phyloP scores from a whole-genome alignment of 1,140 invertebrate species.

The Apolygus lucorum region DNA sequence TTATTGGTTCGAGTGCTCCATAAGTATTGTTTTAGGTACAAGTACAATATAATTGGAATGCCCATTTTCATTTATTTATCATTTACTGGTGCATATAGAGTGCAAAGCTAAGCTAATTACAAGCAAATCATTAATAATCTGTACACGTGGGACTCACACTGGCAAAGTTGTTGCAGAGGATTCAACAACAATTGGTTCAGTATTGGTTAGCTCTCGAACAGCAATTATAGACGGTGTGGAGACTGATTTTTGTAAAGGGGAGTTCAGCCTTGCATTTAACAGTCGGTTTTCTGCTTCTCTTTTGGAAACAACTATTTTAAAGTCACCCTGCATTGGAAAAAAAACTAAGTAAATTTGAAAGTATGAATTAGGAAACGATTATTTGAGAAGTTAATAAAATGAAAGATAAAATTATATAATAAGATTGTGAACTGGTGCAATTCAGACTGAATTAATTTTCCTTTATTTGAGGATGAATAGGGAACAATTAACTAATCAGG shows the following conservation, averaged over 20 bases:
- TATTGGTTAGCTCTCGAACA: slow-evolving; percentile 45
- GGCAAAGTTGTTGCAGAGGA: slow-evolving; percentile 40
- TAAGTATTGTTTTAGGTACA: no score
- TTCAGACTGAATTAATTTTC: no score
- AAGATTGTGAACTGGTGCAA: no score
- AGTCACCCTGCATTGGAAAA: slow-evolving; percentile 44
- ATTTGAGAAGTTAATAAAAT: no score
- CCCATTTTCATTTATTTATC: no score
- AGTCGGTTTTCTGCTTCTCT: slow-evolving; percentile 52
- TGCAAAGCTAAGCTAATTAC: slow-evolving; percentile 35
- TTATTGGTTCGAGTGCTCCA: no score
- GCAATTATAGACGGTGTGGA: slow-evolving; percentile 81
- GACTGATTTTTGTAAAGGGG: slow-evolving; percentile 76
- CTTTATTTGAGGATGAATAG: no score
- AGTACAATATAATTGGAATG: no score
- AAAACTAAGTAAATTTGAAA: neutral
- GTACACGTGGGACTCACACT: slow-evolving; percentile 34
- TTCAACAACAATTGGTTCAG: slow-evolving; percentile 29
- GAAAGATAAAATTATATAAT: no score
- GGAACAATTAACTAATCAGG: no score
- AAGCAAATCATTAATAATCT: slow-evolving; percentile 29
- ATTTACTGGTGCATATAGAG: no score
- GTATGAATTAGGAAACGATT: no score
- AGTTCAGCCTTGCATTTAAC: slow-evolving; percentile 52
- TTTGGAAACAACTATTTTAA: slow-evolving; percentile 49